phyloP scores from a whole-genome alignment of 2,113 vertebrate species.

The Stegostoma tigrinum region DNA sequence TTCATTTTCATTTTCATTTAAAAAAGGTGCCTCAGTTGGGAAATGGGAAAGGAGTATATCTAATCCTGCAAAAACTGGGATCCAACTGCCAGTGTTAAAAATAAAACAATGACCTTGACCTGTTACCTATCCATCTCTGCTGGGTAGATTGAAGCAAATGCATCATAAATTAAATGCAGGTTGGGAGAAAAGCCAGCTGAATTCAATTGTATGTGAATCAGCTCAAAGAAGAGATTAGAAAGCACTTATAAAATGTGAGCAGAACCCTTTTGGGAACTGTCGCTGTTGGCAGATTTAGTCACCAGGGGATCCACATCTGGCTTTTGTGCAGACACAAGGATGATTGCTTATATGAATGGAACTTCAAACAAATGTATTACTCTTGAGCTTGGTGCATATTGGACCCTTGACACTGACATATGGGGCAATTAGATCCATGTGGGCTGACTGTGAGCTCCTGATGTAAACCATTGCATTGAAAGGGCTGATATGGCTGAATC shows the following conservation, averaged over 20 bases:
- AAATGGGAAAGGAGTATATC: not conserved
- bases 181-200: not conserved
- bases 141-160: not conserved
- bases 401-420: slow-evolving; percentile 9
- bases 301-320: slow-evolving; percentile 12
- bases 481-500: not conserved
- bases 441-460: not conserved
- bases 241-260: slow-evolving; percentile 16
- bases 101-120: not conserved
- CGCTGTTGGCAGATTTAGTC: slow-evolving; percentile 12
- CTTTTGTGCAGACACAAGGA: not conserved
- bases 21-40: not conserved
- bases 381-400: not conserved
- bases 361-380: slow-evolving; percentile 27
- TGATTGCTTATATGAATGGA: slow-evolving; percentile 29
- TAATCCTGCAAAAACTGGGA: not conserved
- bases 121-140: not conserved
- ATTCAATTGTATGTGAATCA: slow-evolving; percentile 8
- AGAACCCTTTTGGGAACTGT: slow-evolving; percentile 1
- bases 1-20: not conserved
- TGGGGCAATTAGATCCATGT: slow-evolving; percentile 13
- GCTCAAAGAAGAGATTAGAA: slow-evolving; percentile 20
- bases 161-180: slow-evolving; percentile 11
- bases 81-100: not conserved
- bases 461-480: not conserved